phyloP scores from a whole-genome alignment of 2,888 invertebrate species.

The Antheraea yamamai region DNA sequence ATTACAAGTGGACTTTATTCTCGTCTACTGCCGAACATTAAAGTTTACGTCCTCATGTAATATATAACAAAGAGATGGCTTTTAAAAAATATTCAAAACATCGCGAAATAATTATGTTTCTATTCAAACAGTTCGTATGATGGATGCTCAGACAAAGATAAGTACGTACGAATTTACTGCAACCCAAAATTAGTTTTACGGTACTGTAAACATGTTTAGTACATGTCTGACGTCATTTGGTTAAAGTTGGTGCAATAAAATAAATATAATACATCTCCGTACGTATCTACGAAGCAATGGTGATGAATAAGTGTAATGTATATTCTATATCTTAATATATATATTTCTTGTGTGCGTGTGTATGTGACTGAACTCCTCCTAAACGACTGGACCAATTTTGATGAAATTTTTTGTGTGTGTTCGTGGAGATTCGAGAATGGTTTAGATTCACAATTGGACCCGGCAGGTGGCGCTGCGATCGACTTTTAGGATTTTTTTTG shows the following conservation, averaged over 20 bases:
- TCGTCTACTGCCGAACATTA: neutral
- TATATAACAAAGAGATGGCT: neutral
- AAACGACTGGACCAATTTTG: too few species aligned
- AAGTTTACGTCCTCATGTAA: neutral
- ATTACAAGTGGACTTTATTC: neutral
- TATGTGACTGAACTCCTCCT: too few species aligned
- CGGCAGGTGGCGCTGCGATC: too few species aligned
- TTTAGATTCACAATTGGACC: too few species aligned
- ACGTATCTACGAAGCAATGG: neutral
- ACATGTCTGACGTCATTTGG: slow-evolving; percentile 4
- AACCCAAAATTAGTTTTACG: neutral
- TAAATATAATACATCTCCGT: neutral
- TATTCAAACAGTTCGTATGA: neutral
- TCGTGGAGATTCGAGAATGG: too few species aligned
- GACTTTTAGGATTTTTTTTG: too few species aligned
- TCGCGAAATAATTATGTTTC: neutral
- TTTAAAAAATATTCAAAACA: neutral
- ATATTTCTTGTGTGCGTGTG: too few species aligned
- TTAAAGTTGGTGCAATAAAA: slow-evolving; percentile 1
- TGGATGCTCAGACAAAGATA: slow-evolving; percentile 17
- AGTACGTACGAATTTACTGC: neutral
- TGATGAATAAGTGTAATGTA: neutral
- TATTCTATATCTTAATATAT: neutral
- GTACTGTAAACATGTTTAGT: slow-evolving; percentile 1
- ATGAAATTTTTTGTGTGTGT: too few species aligned